Evolutionary conservation across 2,888 invertebrate genomes (phyloP).

Genomic region (Archaeoteleia sp.): DNA sequence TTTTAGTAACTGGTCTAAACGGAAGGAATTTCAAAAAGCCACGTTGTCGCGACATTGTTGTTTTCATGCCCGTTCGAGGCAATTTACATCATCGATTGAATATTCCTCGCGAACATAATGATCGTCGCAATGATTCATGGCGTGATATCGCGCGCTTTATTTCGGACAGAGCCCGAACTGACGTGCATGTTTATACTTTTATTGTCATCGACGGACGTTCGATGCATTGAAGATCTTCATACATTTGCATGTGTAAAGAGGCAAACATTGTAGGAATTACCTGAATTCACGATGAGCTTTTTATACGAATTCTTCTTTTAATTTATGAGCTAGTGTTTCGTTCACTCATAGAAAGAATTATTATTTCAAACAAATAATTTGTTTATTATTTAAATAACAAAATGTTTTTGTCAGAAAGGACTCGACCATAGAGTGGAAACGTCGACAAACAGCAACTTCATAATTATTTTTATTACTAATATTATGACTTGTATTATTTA

Average conservation of each 20-base stretch:
- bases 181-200: constrained; percentile 43
- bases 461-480: too few relatives aligned
- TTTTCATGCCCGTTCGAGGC: constrained; percentile 34
- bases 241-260: constrained; percentile 38
- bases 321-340: too few relatives aligned
- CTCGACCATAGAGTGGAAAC: too few relatives aligned
- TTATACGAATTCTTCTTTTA: too few relatives aligned
- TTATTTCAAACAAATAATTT: too few relatives aligned
- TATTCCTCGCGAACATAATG: constrained; percentile 39
- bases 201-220: constrained; percentile 41
- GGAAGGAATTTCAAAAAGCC: constrained; percentile 28
- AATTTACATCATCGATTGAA: constrained; percentile 47
- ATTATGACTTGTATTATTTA: too few relatives aligned
- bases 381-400: too few relatives aligned
- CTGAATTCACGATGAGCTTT: too few relatives aligned
- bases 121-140: constrained; percentile 33
- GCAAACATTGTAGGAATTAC: too few relatives aligned
- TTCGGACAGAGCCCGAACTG: constrained; percentile 31
- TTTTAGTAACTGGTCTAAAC: constrained; percentile 29
- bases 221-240: constrained; percentile 43
- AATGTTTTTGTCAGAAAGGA: too few relatives aligned
- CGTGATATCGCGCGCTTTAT: constrained; percentile 29
- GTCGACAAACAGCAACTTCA: too few relatives aligned
- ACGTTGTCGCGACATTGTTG: constrained; percentile 16
- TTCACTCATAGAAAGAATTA: too few relatives aligned